Conservation (phyloP, 2,113 vertebrate genomes). For the Dascyllus trimaculatus region DNA sequence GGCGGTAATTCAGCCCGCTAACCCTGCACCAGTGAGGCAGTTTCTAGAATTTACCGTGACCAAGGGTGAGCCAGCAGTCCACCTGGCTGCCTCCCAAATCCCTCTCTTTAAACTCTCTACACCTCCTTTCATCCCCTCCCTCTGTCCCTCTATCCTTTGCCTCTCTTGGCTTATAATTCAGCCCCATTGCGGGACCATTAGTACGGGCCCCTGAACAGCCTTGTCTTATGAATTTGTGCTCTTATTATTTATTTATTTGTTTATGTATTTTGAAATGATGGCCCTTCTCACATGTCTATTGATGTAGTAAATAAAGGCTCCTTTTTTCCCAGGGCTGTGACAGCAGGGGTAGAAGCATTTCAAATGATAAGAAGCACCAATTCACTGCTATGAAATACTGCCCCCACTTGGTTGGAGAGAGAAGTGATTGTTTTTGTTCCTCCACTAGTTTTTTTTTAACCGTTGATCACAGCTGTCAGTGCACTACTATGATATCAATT, state of each 20-base stretch:
- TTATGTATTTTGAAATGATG: conserved; percentile 78
- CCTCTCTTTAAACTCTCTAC: conserved; percentile 64
- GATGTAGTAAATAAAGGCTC: conserved; percentile 70
- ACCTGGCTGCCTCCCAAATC: conserved; percentile 76
- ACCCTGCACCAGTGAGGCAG: conserved; percentile 67
- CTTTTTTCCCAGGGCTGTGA: conserved; percentile 32
- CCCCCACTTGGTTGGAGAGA: conserved; percentile 74
- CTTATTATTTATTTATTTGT: conserved; percentile 77
- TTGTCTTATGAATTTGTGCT: conserved; percentile 77
- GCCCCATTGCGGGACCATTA: conserved; percentile 69
- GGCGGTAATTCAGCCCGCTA: conserved; percentile 76
- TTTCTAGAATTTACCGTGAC: conserved; percentile 79
- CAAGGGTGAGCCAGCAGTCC: conserved; percentile 66
- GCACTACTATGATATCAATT: conserved; percentile 66
- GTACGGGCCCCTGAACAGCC: conserved; percentile 52
- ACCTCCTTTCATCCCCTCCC: conserved; percentile 53
- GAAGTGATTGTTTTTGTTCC: conserved; percentile 57
- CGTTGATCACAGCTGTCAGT: conserved; percentile 67
- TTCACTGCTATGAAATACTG: conserved; percentile 76
- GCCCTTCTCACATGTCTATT: conserved; percentile 48
- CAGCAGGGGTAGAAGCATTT: conserved; percentile 13
- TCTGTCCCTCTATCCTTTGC: conserved; percentile 32
- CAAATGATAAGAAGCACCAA: conserved; percentile 26
- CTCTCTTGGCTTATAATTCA: conserved; percentile 73
- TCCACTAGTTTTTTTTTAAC: conserved; percentile 71